phyloP scores from a whole-genome alignment of 2,797 vertebrate genomes.

The Mus caroli region DNA sequence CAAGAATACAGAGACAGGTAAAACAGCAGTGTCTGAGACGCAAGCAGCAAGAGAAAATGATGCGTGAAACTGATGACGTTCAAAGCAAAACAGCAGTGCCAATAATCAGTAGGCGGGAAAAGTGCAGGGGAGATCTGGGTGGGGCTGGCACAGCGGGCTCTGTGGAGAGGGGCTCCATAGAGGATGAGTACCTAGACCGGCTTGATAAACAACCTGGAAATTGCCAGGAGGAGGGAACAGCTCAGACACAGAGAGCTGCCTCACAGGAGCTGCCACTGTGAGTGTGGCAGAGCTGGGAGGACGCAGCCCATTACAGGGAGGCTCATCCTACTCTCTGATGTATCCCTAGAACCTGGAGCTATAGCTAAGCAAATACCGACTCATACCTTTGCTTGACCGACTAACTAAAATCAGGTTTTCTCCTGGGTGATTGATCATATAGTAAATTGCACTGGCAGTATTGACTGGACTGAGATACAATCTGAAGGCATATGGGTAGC shows the following conservation, averaged over 20 bases:
- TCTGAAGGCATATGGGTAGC: background rate
- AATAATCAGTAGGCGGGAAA: rapidly evolving
- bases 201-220: background rate
- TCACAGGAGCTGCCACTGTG: background rate
- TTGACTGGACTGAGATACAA: background rate
- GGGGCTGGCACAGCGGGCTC: rapidly evolving
- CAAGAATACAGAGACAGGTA: too few relatives aligned
- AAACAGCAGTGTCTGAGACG: rapidly evolving
- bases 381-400: background rate
- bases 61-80: rapidly evolving
- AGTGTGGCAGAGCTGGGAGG: rapidly evolving
- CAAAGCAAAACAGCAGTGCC: background rate
- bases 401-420: background rate
- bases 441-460: rapidly evolving
- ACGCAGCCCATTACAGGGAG: rapidly evolving
- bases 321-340: rapidly evolving
- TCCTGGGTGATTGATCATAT: background rate
- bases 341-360: background rate
- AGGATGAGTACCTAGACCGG: background rate
- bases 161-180: background rate
- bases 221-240: background rate
- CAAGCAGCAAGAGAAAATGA: too few relatives aligned
- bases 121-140: rapidly evolving
- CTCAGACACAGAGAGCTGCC: rapidly evolving
- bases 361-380: background rate